A percentile compares a stretch with the other conserved stretches of the same genome.
phyloP scores from a whole-genome alignment of 2,113 vertebrate genomes.

The Galemys pyrenaicus region DNA sequence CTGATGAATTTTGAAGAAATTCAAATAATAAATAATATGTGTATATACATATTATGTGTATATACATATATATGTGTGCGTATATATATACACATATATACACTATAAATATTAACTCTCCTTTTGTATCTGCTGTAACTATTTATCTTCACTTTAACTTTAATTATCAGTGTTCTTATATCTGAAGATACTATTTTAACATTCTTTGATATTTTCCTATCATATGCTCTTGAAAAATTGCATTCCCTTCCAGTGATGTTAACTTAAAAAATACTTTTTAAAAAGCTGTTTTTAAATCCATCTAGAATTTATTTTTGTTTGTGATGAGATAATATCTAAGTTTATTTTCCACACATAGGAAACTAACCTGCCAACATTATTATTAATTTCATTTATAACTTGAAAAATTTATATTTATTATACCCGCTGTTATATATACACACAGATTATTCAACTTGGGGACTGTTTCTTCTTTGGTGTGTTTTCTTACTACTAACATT shows the following conservation, averaged over 20 bases:
- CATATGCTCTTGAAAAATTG: neutral
- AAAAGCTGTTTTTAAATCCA: neutral
- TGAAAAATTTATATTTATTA: neutral
- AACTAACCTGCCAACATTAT: neutral
- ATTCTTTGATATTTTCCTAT: neutral
- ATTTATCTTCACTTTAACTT: neutral
- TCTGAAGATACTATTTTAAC: neutral
- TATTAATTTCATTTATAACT: neutral
- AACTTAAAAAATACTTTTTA: neutral
- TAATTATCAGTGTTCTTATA: neutral
- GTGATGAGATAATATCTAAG: neutral
- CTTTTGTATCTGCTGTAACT: neutral
- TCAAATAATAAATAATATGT: no score
- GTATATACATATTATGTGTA: no score
- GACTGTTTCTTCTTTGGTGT: neutral
- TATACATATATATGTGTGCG: neutral
- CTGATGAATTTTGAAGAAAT: neutral
- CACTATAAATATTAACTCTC: neutral
- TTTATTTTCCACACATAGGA: no score
- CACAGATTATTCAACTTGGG: neutral
- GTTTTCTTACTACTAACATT: neutral
- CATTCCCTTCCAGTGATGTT: neutral
- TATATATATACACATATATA: neutral
- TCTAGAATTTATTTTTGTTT: no score
- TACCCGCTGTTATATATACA: neutral